Evolutionary conservation across 2,888 invertebrate genomes (phyloP).

Genomic region (Meganola albula): DNA sequence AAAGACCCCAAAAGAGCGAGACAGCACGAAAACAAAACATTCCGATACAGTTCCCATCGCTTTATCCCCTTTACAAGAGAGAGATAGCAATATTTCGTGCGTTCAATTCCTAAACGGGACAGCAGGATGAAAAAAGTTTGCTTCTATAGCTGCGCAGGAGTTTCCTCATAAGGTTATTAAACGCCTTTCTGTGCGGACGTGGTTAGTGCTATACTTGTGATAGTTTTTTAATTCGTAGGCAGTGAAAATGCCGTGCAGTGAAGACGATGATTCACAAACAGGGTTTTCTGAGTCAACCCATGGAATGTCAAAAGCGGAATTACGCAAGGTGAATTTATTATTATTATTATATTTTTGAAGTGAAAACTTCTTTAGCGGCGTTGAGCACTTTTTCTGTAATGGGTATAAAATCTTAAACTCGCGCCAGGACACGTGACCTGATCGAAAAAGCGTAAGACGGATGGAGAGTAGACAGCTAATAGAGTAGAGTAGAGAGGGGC

Average conservation of each 20-base stretch:
- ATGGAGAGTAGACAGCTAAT: too few relatives aligned
- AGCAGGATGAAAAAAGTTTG: slow-evolving; percentile 60
- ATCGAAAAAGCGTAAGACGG: too few relatives aligned
- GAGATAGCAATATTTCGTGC: slow-evolving; percentile 37
- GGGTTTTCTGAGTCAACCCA: slow-evolving; percentile 72
- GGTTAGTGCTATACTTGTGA: slow-evolving; percentile 15
- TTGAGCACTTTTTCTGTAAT: too few relatives aligned
- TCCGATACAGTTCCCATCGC: slow-evolving; percentile 72
- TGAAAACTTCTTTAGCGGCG: too few relatives aligned
- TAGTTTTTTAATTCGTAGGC: slow-evolving; percentile 9
- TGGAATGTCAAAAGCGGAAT: slow-evolving; percentile 82
- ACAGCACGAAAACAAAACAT: slow-evolving; percentile 74
- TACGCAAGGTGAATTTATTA: slow-evolving; percentile 78
- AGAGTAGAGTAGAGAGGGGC: too few relatives aligned
- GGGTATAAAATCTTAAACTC: too few relatives aligned
- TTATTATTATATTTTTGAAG: background rate
- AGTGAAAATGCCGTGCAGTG: slow-evolving; percentile 78
- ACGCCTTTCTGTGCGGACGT: slow-evolving; percentile 37
- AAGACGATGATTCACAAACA: slow-evolving; percentile 77
- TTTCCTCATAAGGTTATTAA: slow-evolving; percentile 39
- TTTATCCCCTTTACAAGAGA: slow-evolving; percentile 28
- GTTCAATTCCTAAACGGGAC: slow-evolving; percentile 45
- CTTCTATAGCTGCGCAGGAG: slow-evolving; percentile 43
- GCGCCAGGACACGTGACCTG: too few relatives aligned
- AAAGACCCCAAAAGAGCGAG: slow-evolving; percentile 60